Percentiles rank a stretch among this genome's conserved stretches.
Evolutionary conservation across 1,140 invertebrate genomes (phyloP).

Genomic region (Tachypleus tridentatus): DNA sequence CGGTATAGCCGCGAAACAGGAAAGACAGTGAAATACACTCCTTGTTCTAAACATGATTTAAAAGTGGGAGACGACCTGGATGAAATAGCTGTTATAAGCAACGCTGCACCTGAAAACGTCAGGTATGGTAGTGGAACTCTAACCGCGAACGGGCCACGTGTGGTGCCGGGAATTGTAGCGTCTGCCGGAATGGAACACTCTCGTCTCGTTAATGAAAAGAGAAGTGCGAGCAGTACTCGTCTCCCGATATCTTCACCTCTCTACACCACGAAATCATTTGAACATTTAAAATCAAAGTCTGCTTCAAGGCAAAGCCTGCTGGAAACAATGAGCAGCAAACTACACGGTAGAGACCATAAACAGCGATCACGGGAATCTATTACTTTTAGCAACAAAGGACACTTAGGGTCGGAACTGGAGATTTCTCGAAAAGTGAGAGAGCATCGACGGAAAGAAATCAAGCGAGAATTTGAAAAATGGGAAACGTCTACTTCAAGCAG

Average conservation of each 20-base stretch:
- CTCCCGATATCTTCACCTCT: slow-evolving; percentile 17
- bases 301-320: slow-evolving; percentile 45
- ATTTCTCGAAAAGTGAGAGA: slow-evolving; percentile 21
- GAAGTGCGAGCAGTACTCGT: slow-evolving; percentile 14
- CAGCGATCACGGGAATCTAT: slow-evolving; percentile 27
- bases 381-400: slow-evolving; percentile 37
- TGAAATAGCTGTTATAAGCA: slow-evolving; percentile 58
- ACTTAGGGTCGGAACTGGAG: slow-evolving; percentile 38
- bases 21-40: slow-evolving; percentile 38
- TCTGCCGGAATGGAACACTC: slow-evolving; percentile 28
- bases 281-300: slow-evolving; percentile 32
- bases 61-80: slow-evolving; percentile 48
- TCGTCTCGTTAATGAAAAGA: slow-evolving; percentile 3
- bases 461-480: slow-evolving; percentile 47
- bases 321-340: slow-evolving; percentile 52
- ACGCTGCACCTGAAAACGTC: slow-evolving; percentile 40
- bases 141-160: slow-evolving; percentile 49
- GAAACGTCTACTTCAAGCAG: slow-evolving; percentile 28
- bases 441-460: slow-evolving; percentile 45
- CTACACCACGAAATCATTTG: slow-evolving; percentile 17
- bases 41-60: slow-evolving; percentile 29
- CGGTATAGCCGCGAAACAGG: slow-evolving; percentile 16
- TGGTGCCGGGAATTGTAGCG: slow-evolving; percentile 49
- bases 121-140: slow-evolving; percentile 40
- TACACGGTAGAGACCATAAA: slow-evolving; percentile 35